Base-by-base conservation (phyloP, 2,888 invertebrate genomes). In the Pimpla rufipes region DNA sequence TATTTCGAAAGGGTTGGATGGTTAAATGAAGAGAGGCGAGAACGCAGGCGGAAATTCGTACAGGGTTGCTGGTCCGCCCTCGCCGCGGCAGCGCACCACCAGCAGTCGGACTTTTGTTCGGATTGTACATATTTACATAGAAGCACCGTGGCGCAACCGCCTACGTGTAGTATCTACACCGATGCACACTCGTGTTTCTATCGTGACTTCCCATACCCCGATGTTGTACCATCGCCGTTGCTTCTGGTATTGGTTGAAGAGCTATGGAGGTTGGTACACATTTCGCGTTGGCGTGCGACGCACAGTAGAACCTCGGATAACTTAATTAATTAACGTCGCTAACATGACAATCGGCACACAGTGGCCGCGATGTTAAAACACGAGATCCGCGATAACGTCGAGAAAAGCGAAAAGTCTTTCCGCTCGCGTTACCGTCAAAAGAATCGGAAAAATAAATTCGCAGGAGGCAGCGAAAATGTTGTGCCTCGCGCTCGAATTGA, bases 111-210 rank as follows among this genome's bases (percentile, higher is more conserved):
- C 77, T 84, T 84, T 84, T 81, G 79, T 77, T 84, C 71, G 42
- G 67, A 79, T 83, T 81, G 71, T 77, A 84, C 80, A 70, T 79
- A 81, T 85, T 84, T 84, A 81, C 83, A 75, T 67, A 57, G 73
- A 71, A 73, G 68, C 42, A 62, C 42, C 40, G 70, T 45, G 50
- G 76, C 23, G 35, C 77, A 50, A 23, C 50, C 50, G 29, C 29
- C 40, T 35, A 68, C 55, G 52, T 21, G 55, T 40, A 62, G 55
- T 23, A 74, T 16, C 59, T 45, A 57, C 35, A 47, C 16, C 35
- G 37, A 16, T 45, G 16, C 37, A 74, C 29, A 62, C 64, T 57
- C 66, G 55, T 42, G 23, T 73, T 70, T 66, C 40, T n/a, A 81
- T 70, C 70, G 42, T 59, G 84, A 73, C 50, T 79, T 73, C 68